Evolutionary conservation across 2,888 invertebrate species (phyloP), one percentile per base, ranked within the genome.

Genomic region (Spicauda simplicius): DNA sequence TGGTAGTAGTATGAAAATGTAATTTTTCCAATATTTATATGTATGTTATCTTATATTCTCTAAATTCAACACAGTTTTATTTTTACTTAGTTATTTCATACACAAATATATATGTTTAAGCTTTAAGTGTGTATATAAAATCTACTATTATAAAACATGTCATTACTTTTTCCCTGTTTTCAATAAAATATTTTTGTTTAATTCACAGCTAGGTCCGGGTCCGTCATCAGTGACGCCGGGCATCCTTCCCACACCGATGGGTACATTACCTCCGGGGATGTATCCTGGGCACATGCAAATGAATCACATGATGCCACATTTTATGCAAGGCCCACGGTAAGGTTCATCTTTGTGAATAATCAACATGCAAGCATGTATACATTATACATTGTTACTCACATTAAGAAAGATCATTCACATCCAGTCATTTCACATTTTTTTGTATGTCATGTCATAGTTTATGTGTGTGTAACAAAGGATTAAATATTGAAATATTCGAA

Each of bases 231-330:
- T 95, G 68, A 94, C 95, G 3, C 95, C 94, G 3, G 95, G 95
- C 52, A 93, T 93, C 61, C 75, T 93, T 50, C 94, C 95, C 2
- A 93, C 95, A 68, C 92, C 94, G 69, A 95, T 83, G 95, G 95
- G 80, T 81, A 94, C 75, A 33, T 95, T 96, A 85, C 95, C 96
- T 77, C 95, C 95, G 0, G 96, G 95, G 57, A 95, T 95, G 92
- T 95, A 96, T 83, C 94, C 94, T 0, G 89, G 88, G 1, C 90
- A 81, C 57, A 96, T 97, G 95, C 95, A 94, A 52, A 96, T 97
- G 95, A 96, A 96, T 69, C 94, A 88, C 52, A 94, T 95, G 94
- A 96, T 96, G 80, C 96, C 95, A 72, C 96, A 95, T 18, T 97
- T 96, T 80, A 96, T 97, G 95, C 95, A 95, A 74, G 91, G 88